A percentile compares a stretch with the other conserved stretches of the same genome.
phyloP scores from a whole-genome alignment of 2,888 invertebrate species.

The Pemphredon lugubris region DNA sequence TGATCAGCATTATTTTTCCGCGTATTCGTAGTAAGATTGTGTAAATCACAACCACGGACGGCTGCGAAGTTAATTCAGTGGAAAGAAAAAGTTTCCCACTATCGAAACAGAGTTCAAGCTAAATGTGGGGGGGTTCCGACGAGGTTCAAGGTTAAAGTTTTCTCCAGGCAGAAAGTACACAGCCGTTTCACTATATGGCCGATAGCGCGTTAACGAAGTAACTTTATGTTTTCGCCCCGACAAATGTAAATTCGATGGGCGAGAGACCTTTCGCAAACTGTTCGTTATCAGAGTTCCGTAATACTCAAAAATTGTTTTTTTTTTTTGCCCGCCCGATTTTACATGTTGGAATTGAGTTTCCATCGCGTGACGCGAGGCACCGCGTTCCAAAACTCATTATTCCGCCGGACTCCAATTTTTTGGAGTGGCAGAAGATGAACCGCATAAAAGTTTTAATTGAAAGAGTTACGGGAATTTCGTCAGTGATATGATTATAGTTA shows the following conservation, averaged over 20 bases:
- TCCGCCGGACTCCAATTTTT: conserved; percentile 51
- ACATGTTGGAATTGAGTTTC: conserved; percentile 32
- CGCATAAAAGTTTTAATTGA: conserved; percentile 66
- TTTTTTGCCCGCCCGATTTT: too few relatives aligned
- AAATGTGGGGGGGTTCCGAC: conserved; percentile 8
- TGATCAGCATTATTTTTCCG: conserved; percentile 44
- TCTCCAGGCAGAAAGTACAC: background rate
- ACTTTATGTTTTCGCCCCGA: background rate
- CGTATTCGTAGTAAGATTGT: background rate
- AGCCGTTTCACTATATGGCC: background rate
- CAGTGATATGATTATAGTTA: conserved; percentile 12
- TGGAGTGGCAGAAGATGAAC: conserved; percentile 47
- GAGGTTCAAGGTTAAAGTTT: conserved; percentile 41
- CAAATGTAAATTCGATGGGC: background rate
- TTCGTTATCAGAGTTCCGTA: conserved; percentile 14
- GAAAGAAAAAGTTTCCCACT: conserved; percentile 7
- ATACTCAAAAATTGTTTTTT: conserved; percentile 18
- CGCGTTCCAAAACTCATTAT: conserved; percentile 61
- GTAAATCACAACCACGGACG: conserved; percentile 16
- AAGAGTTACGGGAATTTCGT: conserved; percentile 63
- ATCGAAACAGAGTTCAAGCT: conserved; percentile 38
- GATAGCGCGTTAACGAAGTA: background rate
- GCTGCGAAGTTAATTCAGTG: conserved; percentile 1
- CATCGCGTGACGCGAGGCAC: conserved; percentile 21
- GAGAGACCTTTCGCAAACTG: background rate